A percentile compares a stretch with the other conserved stretches of the same genome.
These are phyloP conservation scores for Notarius quadriscutis DNA, from an alignment of 2,113 vertebrate genomes.

Conservation along the genomic window DNA sequence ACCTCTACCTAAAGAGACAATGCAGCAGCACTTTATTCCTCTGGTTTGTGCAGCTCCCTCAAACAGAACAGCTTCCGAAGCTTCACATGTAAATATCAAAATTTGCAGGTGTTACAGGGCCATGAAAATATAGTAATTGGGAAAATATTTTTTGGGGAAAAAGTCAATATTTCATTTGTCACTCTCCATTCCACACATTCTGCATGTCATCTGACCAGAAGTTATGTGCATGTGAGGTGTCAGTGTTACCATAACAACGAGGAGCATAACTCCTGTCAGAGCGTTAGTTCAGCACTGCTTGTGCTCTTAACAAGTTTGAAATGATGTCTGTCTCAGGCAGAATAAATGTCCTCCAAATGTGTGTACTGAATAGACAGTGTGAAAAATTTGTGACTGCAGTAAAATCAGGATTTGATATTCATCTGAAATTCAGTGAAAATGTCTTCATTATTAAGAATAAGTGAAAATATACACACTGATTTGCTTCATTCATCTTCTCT, in stretches of 20 bases:
- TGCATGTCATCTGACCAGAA: not conserved
- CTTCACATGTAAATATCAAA: not conserved
- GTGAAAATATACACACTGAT: not conserved
- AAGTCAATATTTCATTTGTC: not conserved
- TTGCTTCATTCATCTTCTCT: not conserved
- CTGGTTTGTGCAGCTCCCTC: not conserved
- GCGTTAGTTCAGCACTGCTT: not conserved
- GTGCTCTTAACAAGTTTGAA: not conserved
- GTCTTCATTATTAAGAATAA: not conserved
- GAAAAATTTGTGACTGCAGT: not conserved
- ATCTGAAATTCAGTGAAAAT: not conserved
- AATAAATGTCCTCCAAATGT: not conserved
- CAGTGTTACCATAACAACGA: not conserved
- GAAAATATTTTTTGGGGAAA: too few species aligned
- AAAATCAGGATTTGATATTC: not conserved
- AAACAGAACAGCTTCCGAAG: not conserved
- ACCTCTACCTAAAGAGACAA: not conserved
- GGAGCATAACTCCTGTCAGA: not conserved
- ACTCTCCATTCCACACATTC: not conserved
- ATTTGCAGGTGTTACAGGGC: not conserved
- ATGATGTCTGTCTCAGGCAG: not conserved
- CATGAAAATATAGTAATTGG: not conserved
- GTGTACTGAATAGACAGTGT: not conserved
- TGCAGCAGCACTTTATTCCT: not conserved
- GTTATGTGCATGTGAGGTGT: not conserved